Percentiles rank a stretch among this genome's conserved stretches.
Conservation (phyloP, 2,797 vertebrate genomes). For the Setipinna tenuifilis region DNA sequence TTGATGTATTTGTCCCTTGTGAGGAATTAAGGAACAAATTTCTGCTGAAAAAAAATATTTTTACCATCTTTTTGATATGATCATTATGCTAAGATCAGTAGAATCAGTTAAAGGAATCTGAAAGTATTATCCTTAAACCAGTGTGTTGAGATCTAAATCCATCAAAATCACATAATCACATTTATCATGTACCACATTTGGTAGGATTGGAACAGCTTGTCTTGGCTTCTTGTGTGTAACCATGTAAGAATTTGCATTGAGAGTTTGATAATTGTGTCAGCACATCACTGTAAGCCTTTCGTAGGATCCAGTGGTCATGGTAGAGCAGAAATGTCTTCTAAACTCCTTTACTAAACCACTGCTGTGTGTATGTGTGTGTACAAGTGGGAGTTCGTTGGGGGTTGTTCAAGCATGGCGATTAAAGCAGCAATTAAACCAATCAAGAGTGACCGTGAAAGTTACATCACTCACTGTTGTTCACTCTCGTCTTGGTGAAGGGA, state of each 20-base stretch:
- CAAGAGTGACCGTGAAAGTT: too few relatives aligned
- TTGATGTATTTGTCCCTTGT: conserved; percentile 1
- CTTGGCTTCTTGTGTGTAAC: not conserved
- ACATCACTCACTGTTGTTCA: too few relatives aligned
- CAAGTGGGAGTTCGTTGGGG: too few relatives aligned
- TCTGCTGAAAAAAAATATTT: not conserved
- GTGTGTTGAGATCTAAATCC: not conserved
- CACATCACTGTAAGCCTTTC: not conserved
- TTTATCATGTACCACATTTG: conserved; percentile 6
- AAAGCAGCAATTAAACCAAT: too few relatives aligned
- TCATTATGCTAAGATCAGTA: not conserved
- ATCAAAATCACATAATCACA: not conserved
- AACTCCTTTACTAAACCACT: not conserved
- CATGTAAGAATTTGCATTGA: not conserved
- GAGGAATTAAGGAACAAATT: not conserved
- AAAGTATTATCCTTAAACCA: conserved; percentile 15
- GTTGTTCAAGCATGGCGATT: too few relatives aligned
- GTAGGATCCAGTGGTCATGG: not conserved
- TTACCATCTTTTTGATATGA: not conserved
- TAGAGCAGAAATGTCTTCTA: not conserved
- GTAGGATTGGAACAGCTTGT: not conserved
- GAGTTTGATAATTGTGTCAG: not conserved
- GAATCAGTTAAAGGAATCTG: conserved; percentile 2
- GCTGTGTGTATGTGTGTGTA: too few relatives aligned
- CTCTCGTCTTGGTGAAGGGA: too few relatives aligned